Conservation (phyloP, 1,140 invertebrate species). For the Eupristina koningsbergeri region DNA sequence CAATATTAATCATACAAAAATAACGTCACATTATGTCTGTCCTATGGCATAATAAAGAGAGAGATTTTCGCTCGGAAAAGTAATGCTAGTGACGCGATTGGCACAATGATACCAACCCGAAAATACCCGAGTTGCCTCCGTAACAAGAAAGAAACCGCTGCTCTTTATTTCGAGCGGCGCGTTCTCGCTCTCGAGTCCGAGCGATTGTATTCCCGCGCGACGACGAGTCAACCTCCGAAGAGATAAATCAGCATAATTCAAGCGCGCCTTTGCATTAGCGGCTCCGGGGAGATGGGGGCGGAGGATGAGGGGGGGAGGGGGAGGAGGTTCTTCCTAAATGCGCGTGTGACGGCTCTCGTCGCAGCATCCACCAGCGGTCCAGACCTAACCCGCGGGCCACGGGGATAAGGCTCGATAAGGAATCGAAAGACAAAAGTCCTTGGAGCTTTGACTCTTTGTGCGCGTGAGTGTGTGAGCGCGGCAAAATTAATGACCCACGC, state of each 20-base stretch:
- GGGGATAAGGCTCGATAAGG: slow-evolving; percentile 27
- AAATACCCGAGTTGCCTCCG: not conserved
- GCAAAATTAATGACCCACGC: slow-evolving; percentile 70
- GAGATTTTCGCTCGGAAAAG: not conserved
- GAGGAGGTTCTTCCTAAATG: not conserved
- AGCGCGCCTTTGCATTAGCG: not conserved
- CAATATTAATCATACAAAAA: not conserved
- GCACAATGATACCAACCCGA: not conserved
- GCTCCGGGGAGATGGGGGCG: not conserved
- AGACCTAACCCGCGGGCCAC: not conserved
- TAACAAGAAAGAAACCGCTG: not conserved
- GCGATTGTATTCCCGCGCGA: slow-evolving; percentile 4
- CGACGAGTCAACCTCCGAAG: not conserved
- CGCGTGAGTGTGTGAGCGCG: slow-evolving; percentile 19
- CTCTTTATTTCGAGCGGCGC: not conserved
- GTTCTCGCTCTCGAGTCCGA: not conserved
- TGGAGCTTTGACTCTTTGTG: not conserved
- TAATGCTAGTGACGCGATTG: not conserved
- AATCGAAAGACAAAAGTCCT: slow-evolving; percentile 27
- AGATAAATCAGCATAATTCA: slow-evolving; percentile 30
- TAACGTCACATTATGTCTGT: not conserved
- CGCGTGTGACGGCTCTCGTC: not conserved
- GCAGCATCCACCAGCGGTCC: not conserved
- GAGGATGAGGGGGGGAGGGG: too few relatives aligned
- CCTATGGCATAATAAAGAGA: not conserved